Evolutionary conservation across 2,888 invertebrate genomes (phyloP), one percentile per base, ranked within the genome.

Genomic region (Cloeon dipterum): DNA sequence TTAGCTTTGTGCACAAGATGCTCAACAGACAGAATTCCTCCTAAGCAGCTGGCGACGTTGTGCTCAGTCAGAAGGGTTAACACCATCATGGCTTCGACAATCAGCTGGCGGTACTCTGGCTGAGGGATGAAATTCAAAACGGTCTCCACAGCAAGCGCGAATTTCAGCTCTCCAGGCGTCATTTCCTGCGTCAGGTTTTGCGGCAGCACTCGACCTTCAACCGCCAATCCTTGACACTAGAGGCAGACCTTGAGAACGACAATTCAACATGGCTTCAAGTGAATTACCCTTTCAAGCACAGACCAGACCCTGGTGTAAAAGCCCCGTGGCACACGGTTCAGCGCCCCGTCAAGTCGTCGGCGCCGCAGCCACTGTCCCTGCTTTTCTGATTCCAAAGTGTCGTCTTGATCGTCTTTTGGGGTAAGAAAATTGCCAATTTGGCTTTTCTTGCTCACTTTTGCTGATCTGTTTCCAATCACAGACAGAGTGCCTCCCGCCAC

Each of bases 351-450:
- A 25, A 98, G 66, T 43, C 94, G 62, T 26, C 98, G 68, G 41
- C 96, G 66, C 39, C 98, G 67, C 48, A 98, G 61, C 98, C 98
- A 98, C 55, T 96, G 94, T 0, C 98, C 98, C 56, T 93, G 91
- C 2, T 82, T 65, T 11, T 71, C 69, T 4, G 40, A 42, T 13
- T 52, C 50, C 4, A 34, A 23, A n/a, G n/a, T n/a, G 3, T 39
- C 35, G 13, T 39, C 37, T 37, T 54, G 52, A 1, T 47, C 44
- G 39, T 57, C 56, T 2, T 49, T 47, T 16, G 50, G 56, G 35
- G 64, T 45, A 26, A 63, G 53, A n/a, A n/a, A n/a, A 35, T 57
- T 58, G 26, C 67, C 66, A 37, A 66, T 65, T 39, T 70, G 57
- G 39, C 63, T 64, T 54, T 59, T 63, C 62, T 82, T 85, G 52